phyloP scores from a whole-genome alignment of 2,797 vertebrate species.

The Xiphorhynchus erythropygius region DNA sequence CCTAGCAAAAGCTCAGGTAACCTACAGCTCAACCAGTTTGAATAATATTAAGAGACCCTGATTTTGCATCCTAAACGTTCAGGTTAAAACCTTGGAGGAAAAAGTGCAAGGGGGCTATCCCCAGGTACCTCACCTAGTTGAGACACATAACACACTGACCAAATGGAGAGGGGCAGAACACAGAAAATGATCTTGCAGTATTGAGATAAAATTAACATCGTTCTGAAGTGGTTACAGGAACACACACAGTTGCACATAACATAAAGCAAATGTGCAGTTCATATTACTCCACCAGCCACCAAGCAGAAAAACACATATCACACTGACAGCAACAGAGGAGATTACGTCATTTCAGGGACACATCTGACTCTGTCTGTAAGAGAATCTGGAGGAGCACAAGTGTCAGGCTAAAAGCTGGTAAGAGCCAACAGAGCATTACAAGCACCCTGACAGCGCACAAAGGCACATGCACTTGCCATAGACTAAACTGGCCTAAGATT shows the following conservation, averaged over 20 bases:
- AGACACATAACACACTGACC: neutral
- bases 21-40: neutral
- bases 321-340: neutral
- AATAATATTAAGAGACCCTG: neutral
- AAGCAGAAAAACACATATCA: neutral
- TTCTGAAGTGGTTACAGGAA: neutral
- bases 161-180: neutral
- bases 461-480: neutral
- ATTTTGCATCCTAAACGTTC: neutral
- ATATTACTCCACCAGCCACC: neutral
- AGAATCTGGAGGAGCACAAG: neutral
- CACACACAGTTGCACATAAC: neutral
- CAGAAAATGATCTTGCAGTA: neutral
- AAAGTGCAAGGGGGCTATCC: neutral
- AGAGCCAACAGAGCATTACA: neutral
- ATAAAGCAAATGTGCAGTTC: neutral
- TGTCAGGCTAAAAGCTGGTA: neutral
- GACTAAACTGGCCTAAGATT: neutral
- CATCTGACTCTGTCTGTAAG: neutral
- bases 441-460: neutral
- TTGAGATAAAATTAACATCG: neutral
- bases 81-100: neutral
- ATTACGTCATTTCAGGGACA: neutral
- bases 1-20: neutral
- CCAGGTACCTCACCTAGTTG: neutral